Conservation (phyloP, 2,113 vertebrate genomes). For the Halcyon malimbica region DNA sequence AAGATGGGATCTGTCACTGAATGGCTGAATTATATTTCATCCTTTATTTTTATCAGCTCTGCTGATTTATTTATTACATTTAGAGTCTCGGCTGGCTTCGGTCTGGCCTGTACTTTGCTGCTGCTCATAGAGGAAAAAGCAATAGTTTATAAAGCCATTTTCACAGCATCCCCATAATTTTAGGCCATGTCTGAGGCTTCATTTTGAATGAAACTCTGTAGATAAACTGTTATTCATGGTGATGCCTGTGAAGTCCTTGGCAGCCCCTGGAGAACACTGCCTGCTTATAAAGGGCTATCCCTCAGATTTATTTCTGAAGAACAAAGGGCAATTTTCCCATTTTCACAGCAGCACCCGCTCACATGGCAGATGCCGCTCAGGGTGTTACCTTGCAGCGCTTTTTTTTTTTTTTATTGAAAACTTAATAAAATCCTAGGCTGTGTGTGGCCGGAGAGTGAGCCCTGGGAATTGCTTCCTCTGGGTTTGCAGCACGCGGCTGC, state of each 20-base stretch:
- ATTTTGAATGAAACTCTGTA: slow-evolving; percentile 36
- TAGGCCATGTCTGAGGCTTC: slow-evolving; percentile 43
- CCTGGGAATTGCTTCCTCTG: background rate
- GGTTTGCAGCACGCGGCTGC: accelerated
- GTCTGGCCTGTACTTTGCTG: slow-evolving; percentile 16
- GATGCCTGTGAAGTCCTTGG: slow-evolving; percentile 48
- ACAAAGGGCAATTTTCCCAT: slow-evolving; percentile 59
- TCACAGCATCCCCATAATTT: slow-evolving; percentile 54
- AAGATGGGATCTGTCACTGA: slow-evolving; percentile 58
- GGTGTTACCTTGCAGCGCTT: background rate
- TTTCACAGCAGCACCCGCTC: background rate
- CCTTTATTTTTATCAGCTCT: slow-evolving; percentile 61
- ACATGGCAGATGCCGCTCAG: background rate
- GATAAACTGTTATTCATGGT: slow-evolving; percentile 64
- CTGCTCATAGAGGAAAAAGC: slow-evolving; percentile 8
- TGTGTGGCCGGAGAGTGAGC: accelerated
- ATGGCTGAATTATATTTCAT: slow-evolving; percentile 68
- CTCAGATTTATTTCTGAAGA: slow-evolving; percentile 39
- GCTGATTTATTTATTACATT: slow-evolving; percentile 57
- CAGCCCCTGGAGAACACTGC: slow-evolving; percentile 39
- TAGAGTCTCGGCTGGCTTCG: slow-evolving; percentile 18
- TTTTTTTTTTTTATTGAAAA: background rate
- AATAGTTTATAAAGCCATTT: slow-evolving; percentile 62
- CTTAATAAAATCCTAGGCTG: background rate
- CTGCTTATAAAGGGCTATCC: slow-evolving; percentile 41